Evolutionary conservation across 2,888 invertebrate species (phyloP), one percentile per base, ranked within the genome.

Genomic region (Synanthedon tipuliformis): DNA sequence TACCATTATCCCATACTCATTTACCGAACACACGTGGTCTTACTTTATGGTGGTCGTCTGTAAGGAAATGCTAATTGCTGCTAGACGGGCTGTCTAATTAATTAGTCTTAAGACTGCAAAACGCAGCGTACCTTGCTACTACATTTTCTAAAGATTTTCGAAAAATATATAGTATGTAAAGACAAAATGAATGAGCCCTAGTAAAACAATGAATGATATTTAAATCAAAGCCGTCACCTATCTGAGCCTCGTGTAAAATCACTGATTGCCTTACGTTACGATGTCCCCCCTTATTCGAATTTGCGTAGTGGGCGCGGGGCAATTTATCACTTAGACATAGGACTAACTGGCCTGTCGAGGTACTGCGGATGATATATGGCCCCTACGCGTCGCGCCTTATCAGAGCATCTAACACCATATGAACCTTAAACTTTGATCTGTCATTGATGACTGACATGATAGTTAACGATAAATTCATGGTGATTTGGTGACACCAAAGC

Each of bases 251-350:
- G 79, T 68, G 78, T 78, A 75, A 81, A 74, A 75, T 71, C 74
- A 69, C 71, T 77, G 79, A 83, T 81, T 81, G 74, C 71, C 71
- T 75, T 78, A 75, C 79, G 76, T 75, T 78, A 75, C 79, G 76
- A 77, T 75, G 79, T 75, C 78, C 83, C 82, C 82, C 81, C 79
- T 75, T 70, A 68, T 73, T 77, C 74, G 74, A 82, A 83, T 83
- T 83, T 81, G 83, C 83, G 81, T 82, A 71, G 80, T 72, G 77
- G 67, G 76, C 71, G 68, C 66, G 64, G 60, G 64, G 78, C 83
- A 85, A 87, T 87, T 87, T 87, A 85, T 83, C 85, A 86, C 85
- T 87, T 85, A 84, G 81, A 77, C 78, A 72, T 78, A 82, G 79
- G 75, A 82, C 78, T 72, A 76, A 73, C 77, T 71, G 73, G 65